phyloP scores from a whole-genome alignment of 2,888 invertebrate species.

The Hirtodrosophila histrioides region DNA sequence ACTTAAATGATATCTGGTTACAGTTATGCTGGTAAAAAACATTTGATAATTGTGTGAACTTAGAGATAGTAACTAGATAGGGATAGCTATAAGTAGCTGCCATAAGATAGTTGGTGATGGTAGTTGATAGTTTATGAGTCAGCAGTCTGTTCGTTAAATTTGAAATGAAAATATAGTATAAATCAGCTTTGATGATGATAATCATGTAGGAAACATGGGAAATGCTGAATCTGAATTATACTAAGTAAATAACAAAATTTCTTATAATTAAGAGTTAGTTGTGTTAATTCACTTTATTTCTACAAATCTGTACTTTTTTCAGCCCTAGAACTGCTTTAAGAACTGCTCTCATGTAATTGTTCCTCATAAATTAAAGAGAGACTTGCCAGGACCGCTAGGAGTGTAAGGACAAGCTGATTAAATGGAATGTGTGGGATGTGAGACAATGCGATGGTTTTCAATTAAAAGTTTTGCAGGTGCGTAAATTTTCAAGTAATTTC shows the following conservation, averaged over 20 bases:
- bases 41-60: conserved; percentile 25
- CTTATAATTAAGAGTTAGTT: too few relatives aligned
- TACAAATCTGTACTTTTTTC: conserved; percentile 38
- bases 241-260: too few relatives aligned
- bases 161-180: not conserved
- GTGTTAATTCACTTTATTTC: conserved; percentile 3
- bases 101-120: not conserved
- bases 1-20: conserved; percentile 44
- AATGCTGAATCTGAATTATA: too few relatives aligned
- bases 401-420: conserved; percentile 37
- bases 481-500: conserved; percentile 58
- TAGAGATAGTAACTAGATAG: not conserved
- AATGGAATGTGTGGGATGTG: conserved; percentile 47
- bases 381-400: not conserved
- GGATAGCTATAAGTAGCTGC: not conserved
- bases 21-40: conserved; percentile 52
- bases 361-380: conserved; percentile 56
- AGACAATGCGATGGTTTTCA: conserved; percentile 57
- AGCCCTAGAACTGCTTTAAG: not conserved
- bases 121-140: not conserved
- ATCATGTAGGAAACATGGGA: too few relatives aligned
- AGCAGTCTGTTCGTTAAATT: not conserved
- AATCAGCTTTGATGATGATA: too few relatives aligned
- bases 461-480: conserved; percentile 81
- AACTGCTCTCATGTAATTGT: conserved; percentile 53